Conservation (phyloP, 2,797 vertebrate genomes). For the Sebastes cheni region DNA sequence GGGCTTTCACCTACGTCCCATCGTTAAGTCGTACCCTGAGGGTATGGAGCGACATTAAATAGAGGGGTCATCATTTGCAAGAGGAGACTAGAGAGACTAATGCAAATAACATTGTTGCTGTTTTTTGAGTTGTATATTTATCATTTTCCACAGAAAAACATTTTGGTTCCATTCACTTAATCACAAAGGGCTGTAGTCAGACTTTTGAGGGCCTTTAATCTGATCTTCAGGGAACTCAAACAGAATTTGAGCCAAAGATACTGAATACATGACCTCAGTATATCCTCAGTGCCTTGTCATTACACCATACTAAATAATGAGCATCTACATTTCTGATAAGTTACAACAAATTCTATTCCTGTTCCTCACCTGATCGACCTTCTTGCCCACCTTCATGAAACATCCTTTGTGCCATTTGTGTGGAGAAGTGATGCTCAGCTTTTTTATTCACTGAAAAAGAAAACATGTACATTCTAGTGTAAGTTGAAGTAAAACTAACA, state of each 20-base stretch:
- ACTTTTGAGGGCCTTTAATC: not conserved
- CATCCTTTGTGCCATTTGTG: slow-evolving; percentile 58
- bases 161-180: not conserved
- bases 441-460: slow-evolving; percentile 35
- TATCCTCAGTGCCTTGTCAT: not conserved
- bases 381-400: slow-evolving; percentile 54
- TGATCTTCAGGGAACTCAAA: not conserved
- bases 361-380: slow-evolving; percentile 66
- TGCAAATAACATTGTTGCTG: not conserved
- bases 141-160: not conserved
- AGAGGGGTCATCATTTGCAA: slow-evolving; percentile 9
- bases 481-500: not conserved
- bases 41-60: slow-evolving; percentile 15
- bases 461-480: not conserved
- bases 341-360: not conserved
- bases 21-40: slow-evolving; percentile 32
- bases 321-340: not conserved
- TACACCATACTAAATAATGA: not conserved
- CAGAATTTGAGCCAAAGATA: not conserved
- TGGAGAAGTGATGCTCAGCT: not conserved
- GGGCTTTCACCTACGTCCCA: slow-evolving; percentile 19
- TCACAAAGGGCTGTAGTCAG: not conserved
- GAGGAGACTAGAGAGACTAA: not conserved
- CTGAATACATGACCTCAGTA: not conserved
- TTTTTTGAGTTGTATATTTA: not conserved